These are phyloP conservation scores for Hydrozoanthus tunicans DNA, from an alignment of 64 coral and sea anemone species.

Conservation along the genomic window DNA sequence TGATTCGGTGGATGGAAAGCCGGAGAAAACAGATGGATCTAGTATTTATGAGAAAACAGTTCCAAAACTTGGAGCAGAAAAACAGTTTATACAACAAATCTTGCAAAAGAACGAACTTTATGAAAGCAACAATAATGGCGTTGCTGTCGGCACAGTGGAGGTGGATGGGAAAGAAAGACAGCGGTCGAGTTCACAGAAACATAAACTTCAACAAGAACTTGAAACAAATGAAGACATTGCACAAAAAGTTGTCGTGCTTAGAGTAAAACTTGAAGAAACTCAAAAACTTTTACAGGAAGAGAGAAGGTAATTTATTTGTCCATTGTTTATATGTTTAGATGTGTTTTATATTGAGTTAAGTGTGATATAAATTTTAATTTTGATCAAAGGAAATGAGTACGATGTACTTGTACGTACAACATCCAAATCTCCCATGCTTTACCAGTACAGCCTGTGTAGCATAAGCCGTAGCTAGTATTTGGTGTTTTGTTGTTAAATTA, in stretches of 20 bases:
- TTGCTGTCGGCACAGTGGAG: conserved; percentile 29
- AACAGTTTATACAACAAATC: conserved; percentile 90
- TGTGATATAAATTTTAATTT: not conserved
- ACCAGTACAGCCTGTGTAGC: not conserved
- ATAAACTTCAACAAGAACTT: conserved; percentile 61
- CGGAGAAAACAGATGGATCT: conserved; percentile 27
- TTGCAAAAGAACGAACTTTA: conserved; percentile 85
- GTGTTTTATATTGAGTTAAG: not conserved
- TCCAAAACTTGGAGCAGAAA: conserved; percentile 79
- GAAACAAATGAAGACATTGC: conserved; percentile 60
- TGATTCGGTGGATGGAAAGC: conserved; percentile 51
- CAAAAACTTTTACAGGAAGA: conserved; percentile 82
- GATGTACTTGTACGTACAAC: not conserved
- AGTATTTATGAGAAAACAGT: conserved; percentile 84
- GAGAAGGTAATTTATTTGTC: conserved; percentile 60
- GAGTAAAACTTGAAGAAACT: conserved; percentile 84
- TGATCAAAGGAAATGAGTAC: no score
- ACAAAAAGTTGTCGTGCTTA: conserved; percentile 62
- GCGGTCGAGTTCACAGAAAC: conserved; percentile 43
- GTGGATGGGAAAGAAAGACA: conserved; percentile 47
- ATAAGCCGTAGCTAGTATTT: not conserved
- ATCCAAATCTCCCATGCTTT: not conserved
- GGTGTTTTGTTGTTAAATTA: not conserved
- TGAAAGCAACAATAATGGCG: conserved; percentile 40
- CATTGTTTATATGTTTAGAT: not conserved